These are phyloP conservation scores for Dendrocopos noguchii DNA, from an alignment of 2,113 vertebrate genomes.

Conservation along the genomic window DNA sequence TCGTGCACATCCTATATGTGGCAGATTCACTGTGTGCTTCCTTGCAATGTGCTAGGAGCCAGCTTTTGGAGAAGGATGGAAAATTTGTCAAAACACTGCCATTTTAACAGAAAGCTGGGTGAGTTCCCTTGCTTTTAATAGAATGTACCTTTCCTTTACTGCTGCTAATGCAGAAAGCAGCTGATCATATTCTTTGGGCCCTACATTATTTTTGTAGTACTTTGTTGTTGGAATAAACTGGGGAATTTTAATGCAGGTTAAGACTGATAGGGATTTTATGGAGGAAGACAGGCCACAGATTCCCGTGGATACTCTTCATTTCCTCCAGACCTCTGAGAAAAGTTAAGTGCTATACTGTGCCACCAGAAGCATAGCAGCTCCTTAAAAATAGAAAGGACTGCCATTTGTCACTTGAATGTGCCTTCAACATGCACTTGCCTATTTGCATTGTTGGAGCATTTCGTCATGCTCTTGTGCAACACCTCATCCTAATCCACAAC, in stretches of 20 bases:
- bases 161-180: slow-evolving; percentile 45
- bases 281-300: neutral
- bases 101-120: slow-evolving; percentile 11
- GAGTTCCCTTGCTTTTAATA: slow-evolving; percentile 38
- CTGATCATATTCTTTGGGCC: neutral
- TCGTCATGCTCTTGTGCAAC: neutral
- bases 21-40: neutral
- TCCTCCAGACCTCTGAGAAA: neutral
- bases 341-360: neutral
- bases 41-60: neutral
- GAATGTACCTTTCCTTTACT: slow-evolving; percentile 21
- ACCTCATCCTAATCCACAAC: neutral
- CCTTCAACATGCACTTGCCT: neutral
- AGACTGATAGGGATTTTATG: neutral
- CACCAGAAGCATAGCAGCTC: neutral
- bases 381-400: neutral
- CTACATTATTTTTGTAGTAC: neutral
- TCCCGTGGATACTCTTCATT: neutral
- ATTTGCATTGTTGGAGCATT: neutral
- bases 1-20: neutral
- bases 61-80: neutral
- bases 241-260: neutral
- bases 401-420: neutral
- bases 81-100: neutral
- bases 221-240: slow-evolving; percentile 2